Evolutionary conservation across 92 coral and sea anemone species (phyloP).

Genomic region (Desmophyllum pertusum): DNA sequence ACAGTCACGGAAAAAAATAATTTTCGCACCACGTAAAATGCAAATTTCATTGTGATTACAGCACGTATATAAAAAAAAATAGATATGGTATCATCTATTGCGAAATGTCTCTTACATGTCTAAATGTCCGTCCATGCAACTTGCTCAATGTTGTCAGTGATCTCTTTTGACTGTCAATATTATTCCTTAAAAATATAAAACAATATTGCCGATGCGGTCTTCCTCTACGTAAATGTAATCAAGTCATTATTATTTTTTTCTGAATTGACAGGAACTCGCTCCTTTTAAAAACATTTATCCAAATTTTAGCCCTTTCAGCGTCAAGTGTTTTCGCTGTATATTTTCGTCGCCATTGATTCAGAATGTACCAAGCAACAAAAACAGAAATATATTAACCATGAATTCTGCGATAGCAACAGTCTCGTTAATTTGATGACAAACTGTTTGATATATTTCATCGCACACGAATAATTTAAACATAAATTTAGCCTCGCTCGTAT

Average conservation of each 20-base stretch:
- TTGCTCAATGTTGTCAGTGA: neutral
- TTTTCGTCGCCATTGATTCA: neutral
- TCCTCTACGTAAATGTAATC: conserved; percentile 11
- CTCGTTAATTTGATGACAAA: neutral
- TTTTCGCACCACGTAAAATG: conserved; percentile 2
- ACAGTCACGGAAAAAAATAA: conserved; percentile 2
- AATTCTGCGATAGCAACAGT: neutral
- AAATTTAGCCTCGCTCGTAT: too few species aligned
- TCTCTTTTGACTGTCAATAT: neutral
- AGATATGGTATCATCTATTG: neutral
- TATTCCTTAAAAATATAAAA: neutral
- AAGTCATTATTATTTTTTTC: conserved; percentile 2
- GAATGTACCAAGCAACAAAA: neutral
- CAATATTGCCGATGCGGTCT: neutral
- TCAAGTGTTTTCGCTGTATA: neutral
- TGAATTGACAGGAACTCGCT: neutral
- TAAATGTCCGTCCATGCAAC: neutral
- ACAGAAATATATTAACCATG: neutral
- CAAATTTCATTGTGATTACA: neutral
- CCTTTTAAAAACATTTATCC: neutral
- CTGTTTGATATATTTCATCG: too few species aligned
- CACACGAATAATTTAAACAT: too few species aligned
- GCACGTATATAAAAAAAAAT: neutral
- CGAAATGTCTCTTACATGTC: neutral
- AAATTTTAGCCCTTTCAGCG: neutral